These are phyloP conservation scores for Desoria tigrina DNA, from an alignment of 2,888 invertebrate species.

Conservation along the genomic window DNA sequence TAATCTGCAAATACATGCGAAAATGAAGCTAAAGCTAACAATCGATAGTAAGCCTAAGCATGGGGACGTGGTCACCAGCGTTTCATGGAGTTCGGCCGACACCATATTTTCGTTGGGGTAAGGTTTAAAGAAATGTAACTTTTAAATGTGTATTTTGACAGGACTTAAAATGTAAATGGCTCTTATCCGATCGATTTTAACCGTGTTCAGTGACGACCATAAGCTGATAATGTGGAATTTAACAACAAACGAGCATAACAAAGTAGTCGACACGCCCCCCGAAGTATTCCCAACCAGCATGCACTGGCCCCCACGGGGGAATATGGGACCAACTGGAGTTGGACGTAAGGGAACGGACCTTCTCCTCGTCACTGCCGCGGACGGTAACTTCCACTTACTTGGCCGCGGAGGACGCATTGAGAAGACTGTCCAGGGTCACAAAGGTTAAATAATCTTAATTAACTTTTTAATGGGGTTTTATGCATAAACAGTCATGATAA, in stretches of 20 bases:
- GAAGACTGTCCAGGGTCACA: slow-evolving; percentile 88
- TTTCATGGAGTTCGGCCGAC: slow-evolving; percentile 91
- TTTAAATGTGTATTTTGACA: neutral
- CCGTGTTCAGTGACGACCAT: slow-evolving; percentile 78
- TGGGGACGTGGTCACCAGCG: slow-evolving; percentile 79
- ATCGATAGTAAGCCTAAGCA: slow-evolving; percentile 75
- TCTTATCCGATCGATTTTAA: neutral
- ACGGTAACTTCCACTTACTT: slow-evolving; percentile 71
- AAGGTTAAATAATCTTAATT: slow-evolving; percentile 57
- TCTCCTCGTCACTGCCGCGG: slow-evolving; percentile 49
- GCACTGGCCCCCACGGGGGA: slow-evolving; percentile 78
- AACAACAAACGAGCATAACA: slow-evolving; percentile 72
- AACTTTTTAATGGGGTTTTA: no score
- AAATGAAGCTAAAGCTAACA: slow-evolving; percentile 80
- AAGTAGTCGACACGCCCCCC: slow-evolving; percentile 74
- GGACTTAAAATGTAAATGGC: neutral
- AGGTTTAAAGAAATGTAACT: slow-evolving; percentile 42
- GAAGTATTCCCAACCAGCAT: slow-evolving; percentile 87
- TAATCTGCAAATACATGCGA: no score
- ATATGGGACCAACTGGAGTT: slow-evolving; percentile 30
- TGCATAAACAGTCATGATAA: neutral
- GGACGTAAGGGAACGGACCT: slow-evolving; percentile 49
- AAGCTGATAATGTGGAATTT: slow-evolving; percentile 86
- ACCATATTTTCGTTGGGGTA: slow-evolving; percentile 90
- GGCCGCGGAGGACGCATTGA: slow-evolving; percentile 89